These are phyloP conservation scores for Ypsolopha sequella DNA, from an alignment of 2,888 invertebrate genomes.

Conservation along the genomic window DNA sequence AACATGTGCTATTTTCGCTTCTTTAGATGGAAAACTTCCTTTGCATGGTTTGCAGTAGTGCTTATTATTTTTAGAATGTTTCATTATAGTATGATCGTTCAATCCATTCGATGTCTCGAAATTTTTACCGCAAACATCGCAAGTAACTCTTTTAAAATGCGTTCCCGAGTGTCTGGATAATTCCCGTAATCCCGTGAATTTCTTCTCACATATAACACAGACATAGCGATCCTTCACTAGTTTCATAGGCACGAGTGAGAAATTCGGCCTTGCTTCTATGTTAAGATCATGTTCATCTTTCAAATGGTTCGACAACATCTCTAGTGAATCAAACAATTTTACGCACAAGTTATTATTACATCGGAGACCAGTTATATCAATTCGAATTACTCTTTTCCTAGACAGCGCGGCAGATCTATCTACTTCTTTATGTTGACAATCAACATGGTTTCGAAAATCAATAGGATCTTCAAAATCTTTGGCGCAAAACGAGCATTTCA, in stretches of 20 bases:
- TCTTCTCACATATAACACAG: conserved; percentile 1
- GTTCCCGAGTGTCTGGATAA: neutral
- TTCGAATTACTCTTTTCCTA: neutral
- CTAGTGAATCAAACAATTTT: neutral
- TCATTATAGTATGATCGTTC: neutral
- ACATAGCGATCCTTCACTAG: neutral
- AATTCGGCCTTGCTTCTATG: neutral
- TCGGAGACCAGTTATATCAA: neutral
- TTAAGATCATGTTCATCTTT: neutral
- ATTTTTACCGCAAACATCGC: conserved; percentile 6
- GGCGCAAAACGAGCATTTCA: conserved; percentile 7
- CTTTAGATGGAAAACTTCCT: neutral
- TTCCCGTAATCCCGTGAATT: neutral
- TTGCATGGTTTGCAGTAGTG: conserved; percentile 3
- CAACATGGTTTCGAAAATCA: conserved; percentile 6
- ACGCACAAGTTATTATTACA: neutral
- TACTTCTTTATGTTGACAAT: conserved; percentile 1
- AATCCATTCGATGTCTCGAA: conserved; percentile 6
- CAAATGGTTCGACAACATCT: conserved; percentile 4
- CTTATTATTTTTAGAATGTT: neutral
- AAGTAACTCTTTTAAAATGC: conserved; percentile 1
- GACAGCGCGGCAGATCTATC: conserved; percentile 2
- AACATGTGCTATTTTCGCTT: conserved; percentile 2
- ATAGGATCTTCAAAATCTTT: conserved; percentile 2
- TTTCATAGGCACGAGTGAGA: conserved; percentile 2